phyloP scores from a whole-genome alignment of 2,797 vertebrate genomes.

The Artibeus jamaicensis region DNA sequence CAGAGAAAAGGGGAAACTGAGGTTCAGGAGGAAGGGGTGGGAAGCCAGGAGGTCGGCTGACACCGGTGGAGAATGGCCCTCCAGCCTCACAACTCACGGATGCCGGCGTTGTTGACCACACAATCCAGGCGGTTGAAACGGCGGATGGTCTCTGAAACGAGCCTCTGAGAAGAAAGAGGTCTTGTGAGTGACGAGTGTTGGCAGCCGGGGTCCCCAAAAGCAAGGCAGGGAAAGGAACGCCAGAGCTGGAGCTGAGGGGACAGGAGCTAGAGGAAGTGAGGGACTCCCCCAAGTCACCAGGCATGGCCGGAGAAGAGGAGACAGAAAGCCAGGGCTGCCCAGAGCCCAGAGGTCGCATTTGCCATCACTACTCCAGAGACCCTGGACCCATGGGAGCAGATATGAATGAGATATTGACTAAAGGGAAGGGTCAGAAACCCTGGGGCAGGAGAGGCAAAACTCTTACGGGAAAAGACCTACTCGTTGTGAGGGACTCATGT shows the following conservation, averaged over 20 bases:
- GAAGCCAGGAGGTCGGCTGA: not conserved
- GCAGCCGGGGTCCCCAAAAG: not conserved
- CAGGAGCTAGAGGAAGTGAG: not conserved
- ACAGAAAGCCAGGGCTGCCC: not conserved
- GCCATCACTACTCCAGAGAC: not conserved
- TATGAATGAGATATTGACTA: not conserved
- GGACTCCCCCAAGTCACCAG: not conserved
- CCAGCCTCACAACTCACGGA: constrained; percentile 82
- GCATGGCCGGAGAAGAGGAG: not conserved
- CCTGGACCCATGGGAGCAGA: not conserved
- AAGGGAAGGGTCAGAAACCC: not conserved
- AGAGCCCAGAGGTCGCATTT: not conserved
- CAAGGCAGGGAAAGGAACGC: not conserved
- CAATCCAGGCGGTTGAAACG: constrained; percentile 86
- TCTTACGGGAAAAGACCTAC: not conserved
- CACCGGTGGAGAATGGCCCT: not conserved
- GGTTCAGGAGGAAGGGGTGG: too few relatives aligned
- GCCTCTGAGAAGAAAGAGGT: constrained; percentile 73
- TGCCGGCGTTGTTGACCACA: constrained; percentile 90
- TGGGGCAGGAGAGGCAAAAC: not conserved
- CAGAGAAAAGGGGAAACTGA: not conserved
- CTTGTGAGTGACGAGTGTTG: not conserved
- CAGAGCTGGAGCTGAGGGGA: not conserved
- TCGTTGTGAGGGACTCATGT: not conserved
- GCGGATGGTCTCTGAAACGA: constrained; percentile 81